Conservation (phyloP, 2,797 vertebrate species). For the Phataginus tricuspis region DNA sequence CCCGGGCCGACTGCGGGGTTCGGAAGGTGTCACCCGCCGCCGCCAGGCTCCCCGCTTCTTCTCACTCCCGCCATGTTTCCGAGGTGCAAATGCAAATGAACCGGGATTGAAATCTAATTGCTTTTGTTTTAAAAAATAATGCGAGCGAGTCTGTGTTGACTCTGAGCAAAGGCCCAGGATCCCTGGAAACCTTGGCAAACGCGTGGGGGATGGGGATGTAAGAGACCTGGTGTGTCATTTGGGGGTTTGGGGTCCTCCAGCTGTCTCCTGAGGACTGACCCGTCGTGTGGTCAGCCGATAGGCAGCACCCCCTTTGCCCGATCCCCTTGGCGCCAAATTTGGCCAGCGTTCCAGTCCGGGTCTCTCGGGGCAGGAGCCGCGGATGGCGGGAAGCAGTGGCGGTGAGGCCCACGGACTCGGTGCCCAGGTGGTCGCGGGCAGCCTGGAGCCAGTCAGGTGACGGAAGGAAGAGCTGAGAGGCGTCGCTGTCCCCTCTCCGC, state of each 20-base stretch:
- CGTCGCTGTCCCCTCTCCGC: neutral
- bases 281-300: neutral
- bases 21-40: neutral
- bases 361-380: neutral
- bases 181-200: neutral
- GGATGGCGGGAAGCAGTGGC: neutral
- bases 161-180: neutral
- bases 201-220: neutral
- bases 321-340: neutral
- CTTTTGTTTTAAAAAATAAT: slow-evolving; percentile 83
- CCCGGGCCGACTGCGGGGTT: slow-evolving; percentile 55
- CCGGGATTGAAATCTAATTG: slow-evolving; percentile 77
- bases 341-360: neutral
- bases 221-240: neutral
- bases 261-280: neutral
- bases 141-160: neutral
- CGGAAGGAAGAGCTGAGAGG: neutral
- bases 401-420: neutral
- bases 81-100: slow-evolving; percentile 78
- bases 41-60: neutral
- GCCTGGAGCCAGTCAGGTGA: neutral
- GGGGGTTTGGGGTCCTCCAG: neutral
- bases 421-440: neutral
- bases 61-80: neutral
- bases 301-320: neutral